Percentiles rank a stretch among this genome's conserved stretches.
Evolutionary conservation across 2,797 vertebrate genomes (phyloP).

Genomic region (Pachyuromys duprasi): DNA sequence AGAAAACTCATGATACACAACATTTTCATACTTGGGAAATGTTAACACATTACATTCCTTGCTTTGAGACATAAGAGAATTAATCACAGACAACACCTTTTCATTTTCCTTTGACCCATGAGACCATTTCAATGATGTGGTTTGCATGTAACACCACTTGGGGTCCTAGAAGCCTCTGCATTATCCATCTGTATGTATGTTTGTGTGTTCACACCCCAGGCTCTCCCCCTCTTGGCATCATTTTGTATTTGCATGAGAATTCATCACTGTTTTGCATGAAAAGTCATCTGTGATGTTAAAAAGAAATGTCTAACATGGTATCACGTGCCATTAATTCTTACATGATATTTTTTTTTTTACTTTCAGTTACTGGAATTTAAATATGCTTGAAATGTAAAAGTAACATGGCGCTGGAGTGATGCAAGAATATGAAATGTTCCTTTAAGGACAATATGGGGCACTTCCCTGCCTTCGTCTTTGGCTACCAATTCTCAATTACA

Average conservation of each 20-base stretch:
- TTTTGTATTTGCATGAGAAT: slow-evolving; percentile 86
- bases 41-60: slow-evolving; percentile 84
- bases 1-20: slow-evolving; percentile 81
- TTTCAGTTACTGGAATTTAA: slow-evolving; percentile 90
- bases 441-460: slow-evolving; percentile 51
- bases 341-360: slow-evolving; percentile 85
- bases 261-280: slow-evolving; percentile 86
- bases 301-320: slow-evolving; percentile 83
- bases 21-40: slow-evolving; percentile 84
- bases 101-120: slow-evolving; percentile 82
- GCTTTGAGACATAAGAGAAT: slow-evolving; percentile 82
- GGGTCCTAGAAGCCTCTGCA: slow-evolving; percentile 67
- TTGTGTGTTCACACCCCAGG: slow-evolving; percentile 71
- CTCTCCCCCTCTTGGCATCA: slow-evolving; percentile 84
- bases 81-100: slow-evolving; percentile 84
- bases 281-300: slow-evolving; percentile 80
- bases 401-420: slow-evolving; percentile 92
- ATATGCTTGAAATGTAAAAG: slow-evolving; percentile 92
- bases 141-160: slow-evolving; percentile 79
- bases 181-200: slow-evolving; percentile 51
- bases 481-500: neutral
- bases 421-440: slow-evolving; percentile 76
- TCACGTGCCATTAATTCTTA: slow-evolving; percentile 85
- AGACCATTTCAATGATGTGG: slow-evolving; percentile 80
- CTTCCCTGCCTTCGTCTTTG: slow-evolving; percentile 54